Conservation (phyloP, 2,797 vertebrate genomes). For the Halcyon smyrnensis region DNA sequence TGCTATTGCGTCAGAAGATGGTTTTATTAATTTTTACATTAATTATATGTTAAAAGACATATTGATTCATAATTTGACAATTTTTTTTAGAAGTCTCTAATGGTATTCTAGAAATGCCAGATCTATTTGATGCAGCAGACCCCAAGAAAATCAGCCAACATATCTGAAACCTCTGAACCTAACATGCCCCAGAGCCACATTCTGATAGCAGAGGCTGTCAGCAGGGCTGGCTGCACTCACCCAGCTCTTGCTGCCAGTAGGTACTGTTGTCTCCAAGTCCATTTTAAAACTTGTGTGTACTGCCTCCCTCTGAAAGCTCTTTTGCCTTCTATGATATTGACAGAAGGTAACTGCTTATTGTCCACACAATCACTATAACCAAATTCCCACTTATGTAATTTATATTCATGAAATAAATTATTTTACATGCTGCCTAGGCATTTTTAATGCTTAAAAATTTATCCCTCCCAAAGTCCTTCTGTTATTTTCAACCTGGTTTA, state of each 20-base stretch:
- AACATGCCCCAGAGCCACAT: accelerated
- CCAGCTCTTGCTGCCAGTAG: no score
- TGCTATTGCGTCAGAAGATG: neutral
- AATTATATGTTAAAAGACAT: neutral
- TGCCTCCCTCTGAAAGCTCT: no score
- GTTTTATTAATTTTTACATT: neutral
- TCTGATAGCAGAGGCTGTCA: neutral
- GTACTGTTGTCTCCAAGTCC: no score
- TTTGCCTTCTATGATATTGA: neutral
- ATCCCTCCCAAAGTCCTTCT: no score
- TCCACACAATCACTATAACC: neutral
- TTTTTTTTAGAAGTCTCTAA: neutral
- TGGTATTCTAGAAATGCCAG: neutral
- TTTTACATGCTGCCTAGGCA: neutral
- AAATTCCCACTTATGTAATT: neutral
- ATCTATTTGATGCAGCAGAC: accelerated
- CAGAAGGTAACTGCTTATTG: neutral
- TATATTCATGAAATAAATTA: neutral
- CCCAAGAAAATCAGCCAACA: neutral
- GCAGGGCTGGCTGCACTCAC: no score
- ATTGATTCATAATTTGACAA: neutral
- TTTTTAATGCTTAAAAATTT: neutral
- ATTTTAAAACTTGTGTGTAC: no score
- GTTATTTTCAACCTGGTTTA: neutral
- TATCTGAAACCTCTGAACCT: neutral